phyloP scores from a whole-genome alignment of 2,797 vertebrate species.

The Apodemus agrarius region DNA sequence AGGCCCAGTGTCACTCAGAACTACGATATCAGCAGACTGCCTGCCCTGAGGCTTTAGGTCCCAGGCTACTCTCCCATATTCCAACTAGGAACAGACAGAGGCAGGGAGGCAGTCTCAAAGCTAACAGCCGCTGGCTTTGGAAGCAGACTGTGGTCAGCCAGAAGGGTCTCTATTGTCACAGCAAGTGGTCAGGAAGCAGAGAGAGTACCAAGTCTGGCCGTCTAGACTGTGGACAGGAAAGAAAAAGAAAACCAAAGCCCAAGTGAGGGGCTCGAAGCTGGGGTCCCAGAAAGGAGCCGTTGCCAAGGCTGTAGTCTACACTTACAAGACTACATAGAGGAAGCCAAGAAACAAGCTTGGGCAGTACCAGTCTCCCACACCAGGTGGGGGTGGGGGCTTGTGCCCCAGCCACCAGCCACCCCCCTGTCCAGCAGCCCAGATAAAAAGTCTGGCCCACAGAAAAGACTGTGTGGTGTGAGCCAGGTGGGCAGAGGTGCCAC shows the following conservation, averaged over 20 bases:
- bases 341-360: neutral
- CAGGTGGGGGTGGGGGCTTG: neutral
- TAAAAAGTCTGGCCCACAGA: neutral
- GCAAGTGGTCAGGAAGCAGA: neutral
- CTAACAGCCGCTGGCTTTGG: neutral
- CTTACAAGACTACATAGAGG: neutral
- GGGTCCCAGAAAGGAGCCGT: neutral
- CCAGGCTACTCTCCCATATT: neutral
- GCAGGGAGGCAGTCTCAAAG: neutral
- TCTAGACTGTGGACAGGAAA: neutral
- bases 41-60: neutral
- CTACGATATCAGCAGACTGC: neutral
- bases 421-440: no score
- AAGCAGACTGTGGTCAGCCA: neutral
- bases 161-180: neutral
- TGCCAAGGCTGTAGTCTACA: neutral
- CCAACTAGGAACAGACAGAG: neutral
- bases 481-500: neutral
- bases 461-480: neutral
- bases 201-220: neutral
- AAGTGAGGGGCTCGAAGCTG: neutral
- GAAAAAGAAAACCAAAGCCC: neutral
- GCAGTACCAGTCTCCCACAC: neutral
- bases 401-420: neutral
- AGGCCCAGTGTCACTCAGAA: neutral